A percentile compares a stretch with the other conserved stretches of the same genome.
phyloP scores from a whole-genome alignment of 2,113 vertebrate genomes.

The Glaucomys volans region DNA sequence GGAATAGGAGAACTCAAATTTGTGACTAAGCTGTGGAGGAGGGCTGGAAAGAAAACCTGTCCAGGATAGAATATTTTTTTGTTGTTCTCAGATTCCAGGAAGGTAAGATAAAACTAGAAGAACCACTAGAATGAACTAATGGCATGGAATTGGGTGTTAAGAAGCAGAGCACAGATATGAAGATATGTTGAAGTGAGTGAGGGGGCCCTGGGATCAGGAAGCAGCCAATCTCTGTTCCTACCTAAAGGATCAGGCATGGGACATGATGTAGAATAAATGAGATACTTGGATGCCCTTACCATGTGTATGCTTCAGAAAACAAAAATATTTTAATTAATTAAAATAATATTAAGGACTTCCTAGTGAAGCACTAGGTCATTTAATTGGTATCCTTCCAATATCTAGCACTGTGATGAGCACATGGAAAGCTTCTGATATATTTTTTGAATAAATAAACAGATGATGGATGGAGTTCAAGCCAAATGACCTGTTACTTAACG shows the following conservation, averaged over 20 bases:
- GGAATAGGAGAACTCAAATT: neutral
- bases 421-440: neutral
- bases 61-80: neutral
- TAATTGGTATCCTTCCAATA: neutral
- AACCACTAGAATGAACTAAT: neutral
- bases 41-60: neutral
- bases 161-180: neutral
- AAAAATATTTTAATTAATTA: slow-evolving; percentile 14
- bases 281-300: neutral
- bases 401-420: neutral
- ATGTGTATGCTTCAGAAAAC: neutral
- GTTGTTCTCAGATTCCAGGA: neutral
- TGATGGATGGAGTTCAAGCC: neutral
- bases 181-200: neutral
- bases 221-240: neutral
- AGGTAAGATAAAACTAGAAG: neutral
- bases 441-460: neutral
- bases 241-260: neutral
- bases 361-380: neutral
- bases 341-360: neutral
- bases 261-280: too few relatives aligned
- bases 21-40: neutral
- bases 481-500: neutral
- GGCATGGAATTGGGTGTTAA: neutral
- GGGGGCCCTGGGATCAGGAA: neutral